Conservation (phyloP, 2,113 vertebrate species). For the Rhinolophus ferrumequinum region DNA sequence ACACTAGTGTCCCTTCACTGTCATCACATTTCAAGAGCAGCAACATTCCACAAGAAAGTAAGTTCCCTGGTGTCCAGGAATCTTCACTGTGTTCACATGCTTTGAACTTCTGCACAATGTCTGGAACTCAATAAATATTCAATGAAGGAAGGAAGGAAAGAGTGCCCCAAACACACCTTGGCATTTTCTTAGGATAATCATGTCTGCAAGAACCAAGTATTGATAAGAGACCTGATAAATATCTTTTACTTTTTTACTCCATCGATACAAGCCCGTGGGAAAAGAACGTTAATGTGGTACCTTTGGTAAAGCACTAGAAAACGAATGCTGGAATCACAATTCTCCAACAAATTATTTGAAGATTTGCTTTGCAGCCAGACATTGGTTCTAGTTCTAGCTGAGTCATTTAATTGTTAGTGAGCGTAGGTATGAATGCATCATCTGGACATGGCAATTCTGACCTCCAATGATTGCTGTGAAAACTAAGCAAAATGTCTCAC, state of each 20-base stretch:
- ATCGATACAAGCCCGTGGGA: background rate
- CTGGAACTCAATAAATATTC: background rate
- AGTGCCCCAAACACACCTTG: background rate
- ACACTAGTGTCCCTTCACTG: background rate
- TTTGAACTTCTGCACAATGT: background rate
- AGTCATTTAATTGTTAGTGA: background rate
- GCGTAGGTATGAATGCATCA: background rate
- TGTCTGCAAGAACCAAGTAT: background rate
- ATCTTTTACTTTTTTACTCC: background rate
- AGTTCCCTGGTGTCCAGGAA: background rate
- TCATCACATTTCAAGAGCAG: background rate
- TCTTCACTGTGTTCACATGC: background rate
- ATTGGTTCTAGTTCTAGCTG: background rate
- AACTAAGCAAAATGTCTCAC: background rate
- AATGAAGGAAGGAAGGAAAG: background rate
- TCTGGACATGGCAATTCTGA: background rate
- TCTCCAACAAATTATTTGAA: background rate
- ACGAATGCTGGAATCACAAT: background rate
- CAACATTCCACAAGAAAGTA: background rate
- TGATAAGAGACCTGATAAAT: background rate
- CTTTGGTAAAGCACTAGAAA: background rate
- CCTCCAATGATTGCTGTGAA: background rate
- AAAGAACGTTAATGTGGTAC: background rate
- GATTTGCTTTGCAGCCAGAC: background rate
- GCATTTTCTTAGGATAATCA: slow-evolving; percentile 3